Conservation (phyloP, 2,888 invertebrate species). For the Nomada fabriciana region DNA sequence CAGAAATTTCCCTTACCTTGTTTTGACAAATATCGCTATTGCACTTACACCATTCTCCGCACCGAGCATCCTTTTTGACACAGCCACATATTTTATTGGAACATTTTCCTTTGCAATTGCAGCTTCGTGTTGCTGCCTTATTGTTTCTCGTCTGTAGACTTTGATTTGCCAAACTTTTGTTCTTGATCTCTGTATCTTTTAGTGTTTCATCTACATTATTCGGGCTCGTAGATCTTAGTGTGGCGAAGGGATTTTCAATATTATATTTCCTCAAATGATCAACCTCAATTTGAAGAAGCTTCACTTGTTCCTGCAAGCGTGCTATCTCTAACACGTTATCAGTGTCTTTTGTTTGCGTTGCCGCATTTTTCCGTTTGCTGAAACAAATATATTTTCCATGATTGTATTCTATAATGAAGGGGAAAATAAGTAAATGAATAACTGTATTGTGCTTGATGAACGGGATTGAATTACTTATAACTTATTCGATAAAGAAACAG, state of each 20-base stretch:
- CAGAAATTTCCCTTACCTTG: conserved; percentile 61
- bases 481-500: no score
- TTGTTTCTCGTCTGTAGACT: background rate
- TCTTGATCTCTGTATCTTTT: no score
- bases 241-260: background rate
- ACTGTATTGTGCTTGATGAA: background rate
- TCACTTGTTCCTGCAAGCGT: conserved; percentile 62
- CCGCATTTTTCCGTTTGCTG: conserved; percentile 3
- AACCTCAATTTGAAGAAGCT: conserved; percentile 55
- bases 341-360: conserved; percentile 36
- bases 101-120: conserved; percentile 72
- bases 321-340: conserved; percentile 43
- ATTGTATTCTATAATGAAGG: background rate
- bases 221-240: background rate
- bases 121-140: conserved; percentile 42
- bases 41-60: conserved; percentile 69
- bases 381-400: background rate
- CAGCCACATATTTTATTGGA: conserved; percentile 71
- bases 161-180: background rate
- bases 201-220: background rate
- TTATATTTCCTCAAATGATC: conserved; percentile 42
- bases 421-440: background rate
- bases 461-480: no score
- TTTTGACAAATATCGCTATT: conserved; percentile 66
- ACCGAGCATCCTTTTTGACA: conserved; percentile 63